Evolutionary conservation across 2,888 invertebrate genomes (phyloP).

Genomic region (Spilarctia lutea): DNA sequence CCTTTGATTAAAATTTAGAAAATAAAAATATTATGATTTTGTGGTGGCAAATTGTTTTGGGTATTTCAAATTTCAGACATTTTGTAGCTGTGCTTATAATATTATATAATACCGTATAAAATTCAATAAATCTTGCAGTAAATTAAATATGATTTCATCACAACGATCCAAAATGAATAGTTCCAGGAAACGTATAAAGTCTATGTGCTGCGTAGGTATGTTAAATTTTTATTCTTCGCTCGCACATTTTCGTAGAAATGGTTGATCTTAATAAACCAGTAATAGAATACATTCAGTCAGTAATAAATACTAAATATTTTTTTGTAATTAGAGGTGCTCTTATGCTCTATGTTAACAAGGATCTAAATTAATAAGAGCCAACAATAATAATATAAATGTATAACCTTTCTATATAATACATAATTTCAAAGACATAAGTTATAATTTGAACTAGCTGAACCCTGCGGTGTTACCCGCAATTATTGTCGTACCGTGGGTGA

Average conservation of each 20-base stretch:
- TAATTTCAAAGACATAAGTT: background rate
- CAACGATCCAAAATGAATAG: background rate
- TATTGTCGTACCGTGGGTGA: too few relatives aligned
- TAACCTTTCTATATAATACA: background rate
- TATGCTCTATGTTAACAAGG: background rate
- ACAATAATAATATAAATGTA: background rate
- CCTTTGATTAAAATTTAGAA: slow-evolving; percentile 20
- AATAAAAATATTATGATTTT: background rate
- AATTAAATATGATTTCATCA: background rate
- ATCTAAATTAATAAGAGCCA: too few relatives aligned
- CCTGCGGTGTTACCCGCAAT: too few relatives aligned
- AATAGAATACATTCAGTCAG: too few relatives aligned
- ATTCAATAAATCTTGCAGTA: background rate
- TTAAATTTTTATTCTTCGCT: background rate
- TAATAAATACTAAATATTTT: background rate
- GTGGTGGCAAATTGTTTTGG: background rate
- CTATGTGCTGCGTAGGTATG: background rate
- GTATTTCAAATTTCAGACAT: background rate
- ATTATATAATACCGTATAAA: background rate
- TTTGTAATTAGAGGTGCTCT: background rate
- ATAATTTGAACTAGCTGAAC: too few relatives aligned
- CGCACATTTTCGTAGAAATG: background rate
- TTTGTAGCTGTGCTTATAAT: background rate
- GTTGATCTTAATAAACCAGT: too few relatives aligned
- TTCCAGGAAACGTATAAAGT: too few relatives aligned